Base-by-base conservation (phyloP, 1,140 invertebrate genomes). In the Bombyx mandarina region DNA sequence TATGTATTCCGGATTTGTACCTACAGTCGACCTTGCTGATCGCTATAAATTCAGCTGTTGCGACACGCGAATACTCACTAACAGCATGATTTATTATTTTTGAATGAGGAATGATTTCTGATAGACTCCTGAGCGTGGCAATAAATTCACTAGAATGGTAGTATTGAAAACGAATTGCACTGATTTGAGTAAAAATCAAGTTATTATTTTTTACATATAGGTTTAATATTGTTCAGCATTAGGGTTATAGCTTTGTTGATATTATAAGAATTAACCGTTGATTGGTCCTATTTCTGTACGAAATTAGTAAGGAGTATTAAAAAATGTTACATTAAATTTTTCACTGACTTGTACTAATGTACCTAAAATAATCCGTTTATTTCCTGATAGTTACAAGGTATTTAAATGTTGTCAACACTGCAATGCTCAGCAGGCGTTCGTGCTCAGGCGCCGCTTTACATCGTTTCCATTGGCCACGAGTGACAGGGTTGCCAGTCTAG, bases 1-100 rank as follows among this genome's bases (percentile, higher is more conserved):
- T 49, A 49, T 6, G 48, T 12, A 49, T 49, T n/a, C 1, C 12
- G 48, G 9, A 53, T 54, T 51, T 63, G 66, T 71, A 75, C 61
- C 61, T 73, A 65, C 61, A 60, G 51, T 67, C 77, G 77, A 79
- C 77, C 76, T 82, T 82, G 76, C 71, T 35, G 49, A 67, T 69
- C 59, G 67, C 66, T 57, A 82, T 79, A 78, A 82, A 81, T 80
- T 73, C 61, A 69, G 67, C 66, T 69, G 63, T 75, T 75, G 70
- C 73, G 79, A 77, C 79, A 82, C 67, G 79, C 78, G 81, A 82
- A 84, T 84, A 75, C 81, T 70, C 63, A 73, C 71, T 76, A 77
- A 84, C 73, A 69, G 71, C 74, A 69, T 55, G 75, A 82, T 79
- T 77, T 82, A 82, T 77, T 51, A 59, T 61, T 54, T 22, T 61